A percentile compares a stretch with the other conserved stretches of the same genome.
Evolutionary conservation across 2,113 vertebrate genomes (phyloP).

Genomic region (Rhinichthys klamathensis): DNA sequence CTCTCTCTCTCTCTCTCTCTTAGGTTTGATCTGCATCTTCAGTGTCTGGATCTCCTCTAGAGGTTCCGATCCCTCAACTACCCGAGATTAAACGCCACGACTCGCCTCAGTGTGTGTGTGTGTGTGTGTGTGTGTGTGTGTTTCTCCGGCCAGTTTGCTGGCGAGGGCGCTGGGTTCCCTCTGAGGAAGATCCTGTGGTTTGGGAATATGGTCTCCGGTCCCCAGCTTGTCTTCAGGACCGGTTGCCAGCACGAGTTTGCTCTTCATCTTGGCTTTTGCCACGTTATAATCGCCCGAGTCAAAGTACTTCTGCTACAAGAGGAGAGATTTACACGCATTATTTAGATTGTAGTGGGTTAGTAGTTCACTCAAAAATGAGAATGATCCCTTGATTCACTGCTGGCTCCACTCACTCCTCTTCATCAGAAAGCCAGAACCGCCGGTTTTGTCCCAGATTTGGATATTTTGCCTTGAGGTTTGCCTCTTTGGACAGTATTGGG

Average conservation of each 20-base stretch:
- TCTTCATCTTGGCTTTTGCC: constrained; percentile 88
- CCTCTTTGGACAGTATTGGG: constrained; percentile 87
- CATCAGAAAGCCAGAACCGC: constrained; percentile 94
- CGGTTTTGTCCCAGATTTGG: constrained; percentile 87
- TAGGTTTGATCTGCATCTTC: not conserved
- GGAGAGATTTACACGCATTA: no score
- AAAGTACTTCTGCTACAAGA: constrained; percentile 79
- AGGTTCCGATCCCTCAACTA: not conserved
- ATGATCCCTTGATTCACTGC: no score
- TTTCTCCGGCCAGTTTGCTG: constrained; percentile 95
- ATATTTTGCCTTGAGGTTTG: constrained; percentile 94
- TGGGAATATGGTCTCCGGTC: constrained; percentile 96
- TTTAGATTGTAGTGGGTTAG: no score
- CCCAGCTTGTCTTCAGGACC: constrained; percentile 92
- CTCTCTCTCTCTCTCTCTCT: no score
- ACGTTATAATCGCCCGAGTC: not conserved
- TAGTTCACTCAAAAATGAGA: not conserved
- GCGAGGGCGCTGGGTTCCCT: constrained; percentile 91
- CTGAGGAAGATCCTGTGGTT: constrained; percentile 92
- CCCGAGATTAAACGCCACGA: not conserved
- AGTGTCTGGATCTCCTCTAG: not conserved
- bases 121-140: constrained; percentile 21
- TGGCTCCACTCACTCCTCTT: constrained; percentile 84
- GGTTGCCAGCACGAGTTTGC: constrained; percentile 87
- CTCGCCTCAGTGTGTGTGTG: no score